Base-by-base conservation (phyloP, 1,140 invertebrate genomes). In the Tetranychus cinnabarinus region DNA sequence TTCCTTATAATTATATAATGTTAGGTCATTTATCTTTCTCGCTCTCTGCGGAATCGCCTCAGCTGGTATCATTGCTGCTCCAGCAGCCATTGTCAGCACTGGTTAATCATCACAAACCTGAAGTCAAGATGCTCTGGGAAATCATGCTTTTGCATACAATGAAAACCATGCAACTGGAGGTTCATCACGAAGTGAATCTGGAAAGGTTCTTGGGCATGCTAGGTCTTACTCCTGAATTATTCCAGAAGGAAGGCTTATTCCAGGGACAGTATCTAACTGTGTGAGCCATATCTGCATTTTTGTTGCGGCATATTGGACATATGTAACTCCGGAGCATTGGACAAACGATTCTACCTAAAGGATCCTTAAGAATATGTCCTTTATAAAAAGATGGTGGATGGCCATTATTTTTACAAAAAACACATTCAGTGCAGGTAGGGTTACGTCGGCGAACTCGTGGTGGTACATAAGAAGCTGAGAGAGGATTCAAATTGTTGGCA, bases 351-450 rank as follows among this genome's bases (percentile, higher is more conserved):
- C 74, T 72, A 0, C 82, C 82, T 5, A 76, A 71, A 0, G 66
- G 64, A 64, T 83, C 77, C 64, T 81, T 82, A 5, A 86, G 69
- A 1, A 75, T 67, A 67, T 86, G 84, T 3, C 73, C 71, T 2
- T 74, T 75, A 65, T 81, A 84, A 67, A 80, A 78, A 4, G 68
- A 66, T 2, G 73, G 70, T 1, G 76, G 71, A 65, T 83, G 80
- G 0, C 81, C 80, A 66, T 85, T 85, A 62, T 82, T 84, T 65
- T 79, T 80, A 66, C 83, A 86, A 68, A 85, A 85, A 10, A 77
- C 78, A 67, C 83, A 85, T 3, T 66, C 39, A 34, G 56, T 57
- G 6, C 50, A 52, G 23, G 50, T 52, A 1, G 50, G 50, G 2
- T 52, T n/a, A 3, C 23, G 55, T 37, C 55, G 34, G 8, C 55